Conservation (phyloP, 2,113 vertebrate genomes). For the Trichomycterus rosablanca region DNA sequence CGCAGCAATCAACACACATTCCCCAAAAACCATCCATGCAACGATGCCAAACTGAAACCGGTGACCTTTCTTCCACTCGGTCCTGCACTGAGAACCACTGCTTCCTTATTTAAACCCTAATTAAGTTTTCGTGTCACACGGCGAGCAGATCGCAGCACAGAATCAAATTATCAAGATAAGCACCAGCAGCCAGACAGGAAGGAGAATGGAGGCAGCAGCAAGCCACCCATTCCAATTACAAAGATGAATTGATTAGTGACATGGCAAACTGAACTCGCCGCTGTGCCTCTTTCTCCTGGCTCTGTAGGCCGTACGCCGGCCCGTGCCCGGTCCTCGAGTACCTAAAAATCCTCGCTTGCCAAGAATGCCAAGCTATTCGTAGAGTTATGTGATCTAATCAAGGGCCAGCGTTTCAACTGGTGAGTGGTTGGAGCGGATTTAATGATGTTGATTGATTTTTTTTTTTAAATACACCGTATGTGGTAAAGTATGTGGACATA, state of each 20-base stretch:
- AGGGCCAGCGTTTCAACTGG: too few species aligned
- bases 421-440: too few species aligned
- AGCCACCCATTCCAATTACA: constrained; percentile 59
- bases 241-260: constrained; percentile 69
- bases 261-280: constrained; percentile 59
- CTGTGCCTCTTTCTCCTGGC: constrained; percentile 17
- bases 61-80: constrained; percentile 40
- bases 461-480: too few species aligned
- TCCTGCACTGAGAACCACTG: constrained; percentile 46
- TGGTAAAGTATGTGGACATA: too few species aligned
- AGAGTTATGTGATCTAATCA: too few species aligned
- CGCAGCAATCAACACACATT: background rate
- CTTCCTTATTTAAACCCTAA: constrained; percentile 55
- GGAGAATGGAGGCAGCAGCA: constrained; percentile 53
- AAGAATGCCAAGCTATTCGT: too few species aligned
- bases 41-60: constrained; percentile 31
- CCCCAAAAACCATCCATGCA: background rate
- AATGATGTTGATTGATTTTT: too few species aligned
- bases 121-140: constrained; percentile 57
- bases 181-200: constrained; percentile 59
- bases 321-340: constrained; percentile 18
- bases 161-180: constrained; percentile 65
- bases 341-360: background rate
- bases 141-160: constrained; percentile 61
- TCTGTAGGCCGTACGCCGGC: constrained; percentile 9